Base-by-base conservation (phyloP, 2,797 vertebrate species). In the Coregonus ussuriensis region DNA sequence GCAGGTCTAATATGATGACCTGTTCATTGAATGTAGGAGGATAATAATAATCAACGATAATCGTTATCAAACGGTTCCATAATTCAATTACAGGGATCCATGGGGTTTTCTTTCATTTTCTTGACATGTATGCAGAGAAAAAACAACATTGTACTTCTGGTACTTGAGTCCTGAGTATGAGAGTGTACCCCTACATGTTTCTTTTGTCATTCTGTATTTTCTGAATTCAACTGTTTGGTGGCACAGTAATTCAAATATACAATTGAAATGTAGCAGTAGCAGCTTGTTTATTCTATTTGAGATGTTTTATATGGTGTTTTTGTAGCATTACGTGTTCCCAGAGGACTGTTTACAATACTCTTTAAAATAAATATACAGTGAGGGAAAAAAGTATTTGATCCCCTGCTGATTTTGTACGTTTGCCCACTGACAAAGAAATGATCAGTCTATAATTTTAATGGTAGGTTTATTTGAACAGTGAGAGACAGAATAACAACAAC, bases 131-230 rank as follows among this genome's bases (percentile, higher is more conserved):
- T 21, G 18, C 7, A 63, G 21, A 25, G 21, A 63, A 25, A 62
- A 63, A 63, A 63, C 59, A 7, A 35, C 35, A 35, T 35, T 35
- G 6, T 0, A 0, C 6, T 47, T 35, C 35, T 35, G 35, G 35
- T 35, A 35, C 35, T 35, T 35, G 4, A 6, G 35, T 37, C 35
- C 35, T 18, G 4, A 4, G 7, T 59, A 21, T 59, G n/a, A 21
- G n/a, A 59, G n/a, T n/a, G 56, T 21, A 18, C 1, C 1, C 1
- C 4, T 9, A 1, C 0, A 1, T 3, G 2, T 2, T 2, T 9
- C 11, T 47, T 47, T 9, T 9, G 0, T 47, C 41, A 63, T 63
- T 63, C 11, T 11, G 21, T 25, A 11, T 63, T 29, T 29, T 63
- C n/a, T 63, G 1, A 25, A 63, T 25, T 3, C 1, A 7, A 13